phyloP scores from a whole-genome alignment of 2,113 vertebrate species.

The Heteronetta atricapilla region DNA sequence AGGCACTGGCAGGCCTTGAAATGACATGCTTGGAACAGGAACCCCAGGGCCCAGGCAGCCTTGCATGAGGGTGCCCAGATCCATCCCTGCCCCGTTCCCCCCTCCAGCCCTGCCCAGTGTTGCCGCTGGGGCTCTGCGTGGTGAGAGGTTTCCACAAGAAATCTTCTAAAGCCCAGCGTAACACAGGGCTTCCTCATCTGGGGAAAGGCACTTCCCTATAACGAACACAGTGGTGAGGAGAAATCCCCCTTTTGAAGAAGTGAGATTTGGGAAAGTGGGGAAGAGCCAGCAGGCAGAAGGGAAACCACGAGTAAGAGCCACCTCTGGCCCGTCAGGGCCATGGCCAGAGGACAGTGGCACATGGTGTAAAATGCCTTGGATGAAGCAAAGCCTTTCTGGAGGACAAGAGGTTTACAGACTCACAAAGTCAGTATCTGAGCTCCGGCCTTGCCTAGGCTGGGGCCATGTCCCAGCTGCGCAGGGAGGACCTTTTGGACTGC shows the following conservation, averaged over 20 bases:
- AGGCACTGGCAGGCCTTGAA: too few relatives aligned
- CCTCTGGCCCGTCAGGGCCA: background rate
- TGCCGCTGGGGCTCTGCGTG: too few relatives aligned
- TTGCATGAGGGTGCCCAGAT: background rate
- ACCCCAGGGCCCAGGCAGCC: background rate
- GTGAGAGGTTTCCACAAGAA: background rate
- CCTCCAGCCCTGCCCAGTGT: background rate
- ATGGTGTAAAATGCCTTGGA: background rate
- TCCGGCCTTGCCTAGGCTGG: background rate
- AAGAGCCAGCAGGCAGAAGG: background rate
- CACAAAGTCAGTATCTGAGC: background rate
- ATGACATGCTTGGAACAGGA: too few relatives aligned
- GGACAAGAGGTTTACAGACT: background rate
- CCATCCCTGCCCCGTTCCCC: background rate
- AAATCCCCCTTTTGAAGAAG: background rate
- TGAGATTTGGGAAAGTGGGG: background rate
- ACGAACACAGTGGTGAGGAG: background rate
- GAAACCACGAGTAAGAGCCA: background rate
- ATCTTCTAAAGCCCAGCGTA: background rate
- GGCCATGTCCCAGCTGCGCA: background rate
- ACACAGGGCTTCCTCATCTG: background rate
- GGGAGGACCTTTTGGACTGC: background rate
- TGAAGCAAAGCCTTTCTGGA: background rate
- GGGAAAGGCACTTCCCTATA: background rate
- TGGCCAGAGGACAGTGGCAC: accelerated